Conservation (phyloP, 1,140 invertebrate genomes). For the Apis mellifera region DNA sequence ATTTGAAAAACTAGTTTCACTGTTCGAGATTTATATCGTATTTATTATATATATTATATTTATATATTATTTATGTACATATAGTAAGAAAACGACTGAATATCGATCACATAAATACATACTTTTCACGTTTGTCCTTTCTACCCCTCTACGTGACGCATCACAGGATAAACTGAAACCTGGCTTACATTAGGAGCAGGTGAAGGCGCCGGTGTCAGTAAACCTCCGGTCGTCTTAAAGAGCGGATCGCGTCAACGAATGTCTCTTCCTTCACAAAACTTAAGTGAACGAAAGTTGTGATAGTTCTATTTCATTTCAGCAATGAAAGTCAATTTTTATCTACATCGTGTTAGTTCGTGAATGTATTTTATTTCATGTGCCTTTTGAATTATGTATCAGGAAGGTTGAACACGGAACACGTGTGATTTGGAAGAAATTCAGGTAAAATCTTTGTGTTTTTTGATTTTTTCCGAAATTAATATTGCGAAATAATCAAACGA, state of each 20-base stretch:
- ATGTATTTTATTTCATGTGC: conserved; percentile 14
- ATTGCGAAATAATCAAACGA: background rate
- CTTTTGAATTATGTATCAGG: background rate
- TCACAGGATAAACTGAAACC: conserved; percentile 71
- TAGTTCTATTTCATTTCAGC: background rate
- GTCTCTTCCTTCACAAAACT: background rate
- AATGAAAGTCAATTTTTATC: conserved; percentile 6
- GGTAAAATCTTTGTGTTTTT: conserved; percentile 10
- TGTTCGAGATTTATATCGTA: conserved; percentile 23
- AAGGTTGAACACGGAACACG: conserved; percentile 34
- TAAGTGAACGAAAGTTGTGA: background rate
- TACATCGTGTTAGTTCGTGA: conserved; percentile 23
- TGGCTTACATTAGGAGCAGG: conserved; percentile 76
- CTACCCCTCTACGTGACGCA: conserved; percentile 70
- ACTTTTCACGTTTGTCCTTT: conserved; percentile 37
- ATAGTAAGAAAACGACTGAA: conserved; percentile 50
- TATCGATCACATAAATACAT: conserved; percentile 42
- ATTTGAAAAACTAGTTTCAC: conserved; percentile 34
- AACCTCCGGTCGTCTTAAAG: conserved; percentile 73
- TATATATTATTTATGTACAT: no score
- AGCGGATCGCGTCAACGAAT: conserved; percentile 59
- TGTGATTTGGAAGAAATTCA: conserved; percentile 9
- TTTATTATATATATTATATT: no score
- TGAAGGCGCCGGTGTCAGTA: conserved; percentile 77
- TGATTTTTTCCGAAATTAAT: background rate